A percentile compares a stretch with the other conserved stretches of the same genome.
phyloP scores from a whole-genome alignment of 2,888 invertebrate species.

The Cheilosia impressa region DNA sequence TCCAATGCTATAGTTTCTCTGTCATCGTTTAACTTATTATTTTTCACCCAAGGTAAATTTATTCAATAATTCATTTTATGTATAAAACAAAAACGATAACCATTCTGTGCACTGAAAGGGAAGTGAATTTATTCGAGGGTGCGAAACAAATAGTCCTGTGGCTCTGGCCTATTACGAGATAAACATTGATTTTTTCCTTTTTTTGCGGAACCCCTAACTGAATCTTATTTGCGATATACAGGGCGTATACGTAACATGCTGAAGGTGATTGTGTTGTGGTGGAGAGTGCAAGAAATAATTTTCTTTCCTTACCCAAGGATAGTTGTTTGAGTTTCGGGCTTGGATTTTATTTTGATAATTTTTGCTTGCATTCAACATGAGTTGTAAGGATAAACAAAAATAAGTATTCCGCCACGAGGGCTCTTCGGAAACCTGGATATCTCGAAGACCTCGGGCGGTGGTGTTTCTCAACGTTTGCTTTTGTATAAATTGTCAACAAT shows the following conservation, averaged over 20 bases:
- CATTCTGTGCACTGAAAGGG: conserved; percentile 43
- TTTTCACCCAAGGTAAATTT: conserved; percentile 84
- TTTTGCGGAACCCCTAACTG: conserved; percentile 38
- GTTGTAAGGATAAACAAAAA: conserved; percentile 27
- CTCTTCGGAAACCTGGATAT: conserved; percentile 21
- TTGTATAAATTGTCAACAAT: conserved; percentile 63
- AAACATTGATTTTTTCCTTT: conserved; percentile 76
- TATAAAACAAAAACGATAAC: conserved; percentile 51
- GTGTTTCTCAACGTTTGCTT: conserved; percentile 29
- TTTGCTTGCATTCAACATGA: conserved; percentile 26
- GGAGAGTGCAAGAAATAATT: conserved; percentile 28
- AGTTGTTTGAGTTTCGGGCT: conserved; percentile 5
- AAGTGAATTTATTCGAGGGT: conserved; percentile 32
- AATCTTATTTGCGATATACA: conserved; percentile 55
- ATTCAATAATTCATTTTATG: conserved; percentile 38
- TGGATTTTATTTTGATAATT: conserved; percentile 6
- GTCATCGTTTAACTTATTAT: conserved; percentile 84
- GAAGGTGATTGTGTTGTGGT: conserved; percentile 42
- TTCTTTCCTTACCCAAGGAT: conserved; percentile 19
- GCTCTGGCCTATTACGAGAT: conserved; percentile 72
- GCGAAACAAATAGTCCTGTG: conserved; percentile 20
- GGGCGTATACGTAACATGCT: conserved; percentile 75
- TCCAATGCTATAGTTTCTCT: conserved; percentile 83
- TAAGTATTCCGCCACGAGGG: conserved; percentile 8
- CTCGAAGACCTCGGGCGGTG: conserved; percentile 27